Percentiles rank a stretch among this genome's conserved stretches.
phyloP scores from a whole-genome alignment of 2,113 vertebrate genomes.

The Phalacrocorax brasilianus region DNA sequence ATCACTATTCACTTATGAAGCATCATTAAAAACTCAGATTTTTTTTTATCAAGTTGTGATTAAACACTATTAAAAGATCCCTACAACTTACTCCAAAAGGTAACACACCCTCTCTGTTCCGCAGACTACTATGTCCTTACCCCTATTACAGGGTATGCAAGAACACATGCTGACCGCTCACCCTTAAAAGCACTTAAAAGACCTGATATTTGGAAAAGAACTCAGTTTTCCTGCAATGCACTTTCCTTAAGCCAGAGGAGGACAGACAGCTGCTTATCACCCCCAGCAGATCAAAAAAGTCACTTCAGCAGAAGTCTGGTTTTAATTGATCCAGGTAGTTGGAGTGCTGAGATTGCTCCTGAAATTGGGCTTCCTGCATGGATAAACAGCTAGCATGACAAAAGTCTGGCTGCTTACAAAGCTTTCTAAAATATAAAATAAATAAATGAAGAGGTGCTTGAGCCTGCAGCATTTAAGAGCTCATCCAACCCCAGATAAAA shows the following conservation, averaged over 20 bases:
- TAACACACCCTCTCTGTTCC: too few species aligned
- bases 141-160: background rate
- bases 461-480: background rate
- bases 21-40: background rate
- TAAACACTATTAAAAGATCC: background rate
- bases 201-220: background rate
- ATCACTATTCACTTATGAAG: background rate
- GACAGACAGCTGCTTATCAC: background rate
- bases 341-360: slow-evolving; percentile 4
- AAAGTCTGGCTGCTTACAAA: background rate
- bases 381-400: background rate
- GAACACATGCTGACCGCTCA: background rate
- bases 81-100: background rate
- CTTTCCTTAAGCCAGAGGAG: background rate
- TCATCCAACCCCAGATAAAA: background rate
- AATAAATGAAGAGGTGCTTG: background rate
- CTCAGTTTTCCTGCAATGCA: background rate
- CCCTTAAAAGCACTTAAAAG: background rate
- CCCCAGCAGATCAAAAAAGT: background rate
- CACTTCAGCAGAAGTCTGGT: background rate
- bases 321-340: background rate
- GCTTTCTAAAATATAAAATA: background rate
- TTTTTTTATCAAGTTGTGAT: background rate
- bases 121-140: accelerated
- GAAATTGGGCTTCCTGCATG: background rate